A percentile compares a stretch with the other conserved stretches of the same genome.
phyloP scores from a whole-genome alignment of 2,113 vertebrate species.

The Pithys albifrons region DNA sequence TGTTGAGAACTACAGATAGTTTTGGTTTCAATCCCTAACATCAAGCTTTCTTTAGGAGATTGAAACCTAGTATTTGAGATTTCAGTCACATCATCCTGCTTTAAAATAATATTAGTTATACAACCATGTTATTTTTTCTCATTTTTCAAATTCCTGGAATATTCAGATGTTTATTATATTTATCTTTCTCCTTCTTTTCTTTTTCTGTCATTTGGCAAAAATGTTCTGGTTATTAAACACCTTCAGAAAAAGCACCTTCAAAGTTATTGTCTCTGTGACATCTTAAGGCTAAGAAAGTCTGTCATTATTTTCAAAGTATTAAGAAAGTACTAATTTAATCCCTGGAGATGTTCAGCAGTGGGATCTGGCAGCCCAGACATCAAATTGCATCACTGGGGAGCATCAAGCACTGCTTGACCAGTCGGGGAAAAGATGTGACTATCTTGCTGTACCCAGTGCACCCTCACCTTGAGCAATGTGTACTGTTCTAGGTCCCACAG shows the following conservation, averaged over 20 bases:
- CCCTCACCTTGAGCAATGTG: background rate
- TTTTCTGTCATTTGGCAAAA: background rate
- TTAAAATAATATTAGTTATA: conserved; percentile 34
- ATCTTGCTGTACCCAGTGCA: rapidly evolving
- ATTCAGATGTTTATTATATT: background rate
- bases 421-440: background rate
- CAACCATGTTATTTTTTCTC: background rate
- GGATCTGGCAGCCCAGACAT: background rate
- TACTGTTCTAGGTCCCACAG: background rate
- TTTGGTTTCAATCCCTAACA: background rate
- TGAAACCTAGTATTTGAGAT: background rate
- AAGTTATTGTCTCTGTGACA: background rate
- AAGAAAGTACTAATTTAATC: background rate
- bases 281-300: background rate
- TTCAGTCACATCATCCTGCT: background rate
- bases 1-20: background rate
- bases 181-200: background rate
- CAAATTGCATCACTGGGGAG: background rate
- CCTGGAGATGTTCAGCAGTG: background rate
- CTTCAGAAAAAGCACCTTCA: background rate
- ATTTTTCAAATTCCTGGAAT: background rate
- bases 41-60: background rate
- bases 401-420: background rate
- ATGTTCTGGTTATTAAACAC: background rate
- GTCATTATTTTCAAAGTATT: background rate